phyloP scores from a whole-genome alignment of 2,888 invertebrate genomes.

The Oligia fasciuncula region DNA sequence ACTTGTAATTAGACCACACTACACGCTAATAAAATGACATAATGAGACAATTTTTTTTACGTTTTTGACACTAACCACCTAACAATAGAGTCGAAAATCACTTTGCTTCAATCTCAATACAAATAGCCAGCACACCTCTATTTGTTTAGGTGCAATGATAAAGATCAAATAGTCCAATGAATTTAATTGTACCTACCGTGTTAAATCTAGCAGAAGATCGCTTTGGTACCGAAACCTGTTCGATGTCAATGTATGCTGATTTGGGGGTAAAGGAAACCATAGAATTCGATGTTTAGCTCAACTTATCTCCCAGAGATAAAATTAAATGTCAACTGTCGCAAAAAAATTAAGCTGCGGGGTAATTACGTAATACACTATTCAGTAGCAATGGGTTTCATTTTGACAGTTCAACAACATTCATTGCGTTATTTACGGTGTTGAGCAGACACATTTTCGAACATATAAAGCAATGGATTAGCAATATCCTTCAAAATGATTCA shows the following conservation, averaged over 20 bases:
- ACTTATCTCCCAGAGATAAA: constrained; percentile 29
- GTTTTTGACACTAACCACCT: background rate
- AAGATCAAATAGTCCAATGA: constrained; percentile 67
- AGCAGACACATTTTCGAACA: no score
- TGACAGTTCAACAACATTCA: no score
- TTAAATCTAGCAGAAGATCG: constrained; percentile 76
- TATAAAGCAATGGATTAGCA: no score
- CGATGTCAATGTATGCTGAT: constrained; percentile 25
- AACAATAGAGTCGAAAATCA: constrained; percentile 10
- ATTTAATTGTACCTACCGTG: constrained; percentile 65
- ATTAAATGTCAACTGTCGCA: constrained; percentile 17
- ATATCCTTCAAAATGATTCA: no score
- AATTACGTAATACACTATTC: no score
- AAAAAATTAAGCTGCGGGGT: constrained; percentile 20
- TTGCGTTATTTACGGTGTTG: no score
- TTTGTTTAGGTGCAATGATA: constrained; percentile 86
- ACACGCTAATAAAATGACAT: constrained; percentile 62
- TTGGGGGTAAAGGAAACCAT: constrained; percentile 36
- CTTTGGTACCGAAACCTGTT: constrained; percentile 73
- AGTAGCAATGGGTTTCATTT: no score
- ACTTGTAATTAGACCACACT: constrained; percentile 51
- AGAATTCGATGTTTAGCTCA: background rate
- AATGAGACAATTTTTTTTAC: constrained; percentile 56
- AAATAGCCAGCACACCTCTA: constrained; percentile 48
- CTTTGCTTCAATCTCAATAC: background rate